Percentiles rank a stretch among this genome's conserved stretches.
Evolutionary conservation across 2,888 invertebrate species (phyloP).

Genomic region (Idaea straminata): DNA sequence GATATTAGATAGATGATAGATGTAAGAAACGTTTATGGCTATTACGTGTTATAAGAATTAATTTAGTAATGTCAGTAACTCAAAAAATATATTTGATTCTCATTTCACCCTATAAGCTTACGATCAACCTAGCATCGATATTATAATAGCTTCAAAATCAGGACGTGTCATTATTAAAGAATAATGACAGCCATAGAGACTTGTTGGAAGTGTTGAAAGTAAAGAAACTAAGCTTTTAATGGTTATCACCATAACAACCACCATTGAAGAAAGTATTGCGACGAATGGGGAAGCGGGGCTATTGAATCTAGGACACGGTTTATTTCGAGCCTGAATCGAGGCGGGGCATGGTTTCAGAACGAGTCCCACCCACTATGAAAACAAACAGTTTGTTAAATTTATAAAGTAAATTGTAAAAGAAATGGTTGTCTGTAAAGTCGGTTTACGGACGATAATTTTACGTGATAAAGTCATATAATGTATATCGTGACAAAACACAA

Average conservation of each 20-base stretch:
- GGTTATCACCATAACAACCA: constrained; percentile 24
- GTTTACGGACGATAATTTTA: too few relatives aligned
- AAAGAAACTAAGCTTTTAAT: constrained; percentile 30
- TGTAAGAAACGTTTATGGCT: too few relatives aligned
- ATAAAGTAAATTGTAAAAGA: not conserved
- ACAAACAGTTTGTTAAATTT: constrained; percentile 52
- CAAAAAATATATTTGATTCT: not conserved
- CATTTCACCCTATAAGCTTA: not conserved
- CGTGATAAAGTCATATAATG: too few relatives aligned
- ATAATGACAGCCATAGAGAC: constrained; percentile 3
- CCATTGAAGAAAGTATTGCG: constrained; percentile 41
- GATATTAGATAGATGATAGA: too few relatives aligned
- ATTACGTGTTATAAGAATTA: too few relatives aligned
- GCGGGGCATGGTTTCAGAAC: constrained; percentile 62
- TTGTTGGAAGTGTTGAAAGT: constrained; percentile 14
- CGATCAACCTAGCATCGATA: not conserved
- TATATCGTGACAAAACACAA: not conserved
- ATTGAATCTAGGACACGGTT: constrained; percentile 62
- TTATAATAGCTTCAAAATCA: not conserved
- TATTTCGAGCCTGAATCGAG: constrained; percentile 74
- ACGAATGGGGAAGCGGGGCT: constrained; percentile 41
- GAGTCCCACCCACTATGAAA: constrained; percentile 51
- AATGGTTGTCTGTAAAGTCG: not conserved
- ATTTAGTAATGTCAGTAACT: not conserved
- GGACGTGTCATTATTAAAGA: not conserved